A percentile compares a stretch with the other conserved stretches of the same genome.
These are phyloP conservation scores for Aradophagus sp. DNA, from an alignment of 1,140 invertebrate genomes.

Conservation along the genomic window DNA sequence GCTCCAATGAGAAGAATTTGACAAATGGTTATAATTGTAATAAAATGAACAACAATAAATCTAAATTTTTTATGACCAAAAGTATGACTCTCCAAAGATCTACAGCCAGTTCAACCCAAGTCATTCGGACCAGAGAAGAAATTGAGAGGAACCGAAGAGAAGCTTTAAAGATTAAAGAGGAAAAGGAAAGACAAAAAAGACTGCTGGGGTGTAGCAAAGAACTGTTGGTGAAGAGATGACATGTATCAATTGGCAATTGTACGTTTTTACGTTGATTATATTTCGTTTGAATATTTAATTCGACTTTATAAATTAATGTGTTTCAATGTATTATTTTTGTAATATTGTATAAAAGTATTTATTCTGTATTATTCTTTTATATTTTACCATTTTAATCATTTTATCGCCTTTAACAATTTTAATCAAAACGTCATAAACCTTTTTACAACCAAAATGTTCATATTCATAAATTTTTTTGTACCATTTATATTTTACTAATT, in stretches of 20 bases:
- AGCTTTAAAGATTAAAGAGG: slow-evolving; percentile 1
- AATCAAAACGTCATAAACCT: too few species aligned
- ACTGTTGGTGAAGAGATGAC: slow-evolving; percentile 3
- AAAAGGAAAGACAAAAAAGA: slow-evolving; percentile 1
- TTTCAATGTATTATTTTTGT: slow-evolving; percentile 2
- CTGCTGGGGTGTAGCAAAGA: background rate
- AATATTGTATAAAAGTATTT: background rate
- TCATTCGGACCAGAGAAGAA: slow-evolving; percentile 7
- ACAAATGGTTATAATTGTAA: too few species aligned
- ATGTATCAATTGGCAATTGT: background rate
- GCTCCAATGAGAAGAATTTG: too few species aligned
- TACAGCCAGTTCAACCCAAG: too few species aligned
- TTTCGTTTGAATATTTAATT: background rate
- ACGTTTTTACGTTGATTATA: slow-evolving; percentile 3
- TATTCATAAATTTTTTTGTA: too few species aligned
- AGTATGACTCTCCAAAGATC: too few species aligned
- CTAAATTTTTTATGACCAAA: too few species aligned
- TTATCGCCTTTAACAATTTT: too few species aligned
- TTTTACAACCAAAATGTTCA: too few species aligned
- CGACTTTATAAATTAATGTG: background rate
- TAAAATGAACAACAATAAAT: too few species aligned
- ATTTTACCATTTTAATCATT: too few species aligned
- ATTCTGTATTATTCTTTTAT: background rate
- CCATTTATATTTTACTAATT: too few species aligned
- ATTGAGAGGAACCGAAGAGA: slow-evolving; percentile 10